Base-by-base conservation (phyloP, 1,140 invertebrate genomes). In the Popillia japonica region DNA sequence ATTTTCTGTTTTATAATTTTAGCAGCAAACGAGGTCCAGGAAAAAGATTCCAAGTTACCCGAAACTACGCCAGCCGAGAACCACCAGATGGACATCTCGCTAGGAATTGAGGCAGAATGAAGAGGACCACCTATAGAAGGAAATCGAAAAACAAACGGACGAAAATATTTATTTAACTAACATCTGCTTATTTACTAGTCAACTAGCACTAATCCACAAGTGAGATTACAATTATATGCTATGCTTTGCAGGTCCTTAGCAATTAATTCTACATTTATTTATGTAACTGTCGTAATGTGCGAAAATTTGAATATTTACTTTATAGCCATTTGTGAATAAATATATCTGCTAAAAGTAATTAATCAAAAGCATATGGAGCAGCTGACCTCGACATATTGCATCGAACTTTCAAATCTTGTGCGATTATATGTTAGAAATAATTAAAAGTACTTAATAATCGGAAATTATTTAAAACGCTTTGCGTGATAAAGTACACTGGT, bases 331-430 rank as follows among this genome's bases (percentile, higher is more conserved):
- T 55, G 17, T 0, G 17, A 55, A 55, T 55, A 55, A 14, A 55
- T 17, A 17, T 55, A 17, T 55, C 17, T 6, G 17, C 1, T n/a
- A 6, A 9, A 68, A 68, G 27, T 68, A 68, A 68, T 68, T 68
- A 68, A 68, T 68, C 61, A 68, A 22, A 68, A 68, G 48, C 48
- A 55, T 55, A 55, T 55, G 48, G 48, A 27, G 61, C 61, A 27
- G 61, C 27, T 68, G 61, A 68, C 61, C 61, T 68, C 61, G 61
- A 68, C 61, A 68, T 68, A 68, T 68, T 68, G 61, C 61, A 34
- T 34, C 61, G 27, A 68, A 68, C 61, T 68, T 68, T 68, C 61
- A 68, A 68, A 68, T 14, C 48, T n/a, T 2, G 14, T 17, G 6
- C 22, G 20, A 27, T 27, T 22, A 20, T 22, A 27, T 6, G 11